Evolutionary conservation across 2,797 vertebrate genomes (phyloP).

Genomic region (Notamacropus eugenii): DNA sequence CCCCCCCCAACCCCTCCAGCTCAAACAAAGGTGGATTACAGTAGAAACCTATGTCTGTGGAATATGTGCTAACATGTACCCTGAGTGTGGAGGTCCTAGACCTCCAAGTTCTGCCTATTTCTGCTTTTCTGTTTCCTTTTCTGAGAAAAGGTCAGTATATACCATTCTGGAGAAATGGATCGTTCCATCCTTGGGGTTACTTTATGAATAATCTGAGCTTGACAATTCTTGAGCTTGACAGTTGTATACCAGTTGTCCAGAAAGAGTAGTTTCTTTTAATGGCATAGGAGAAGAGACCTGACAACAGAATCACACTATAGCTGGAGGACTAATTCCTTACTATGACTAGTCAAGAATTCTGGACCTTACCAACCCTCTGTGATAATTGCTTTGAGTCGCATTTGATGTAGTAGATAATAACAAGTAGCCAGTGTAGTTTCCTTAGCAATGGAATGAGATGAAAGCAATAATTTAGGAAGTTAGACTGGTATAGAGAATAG

Average conservation of each 20-base stretch:
- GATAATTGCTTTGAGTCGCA: background rate
- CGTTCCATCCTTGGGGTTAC: background rate
- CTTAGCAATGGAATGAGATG: background rate
- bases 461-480: background rate
- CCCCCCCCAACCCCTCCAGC: accelerated
- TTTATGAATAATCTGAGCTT: background rate
- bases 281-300: background rate
- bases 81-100: background rate
- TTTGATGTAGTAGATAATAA: background rate
- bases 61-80: background rate
- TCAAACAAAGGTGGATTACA: background rate
- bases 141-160: background rate
- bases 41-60: background rate
- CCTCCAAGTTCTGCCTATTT: background rate
- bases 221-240: background rate
- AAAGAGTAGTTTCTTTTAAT: background rate
- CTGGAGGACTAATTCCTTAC: background rate
- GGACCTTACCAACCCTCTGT: background rate
- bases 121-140: background rate
- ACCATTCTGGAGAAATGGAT: background rate
- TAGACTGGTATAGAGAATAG: background rate
- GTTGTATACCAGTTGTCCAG: background rate
- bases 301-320: background rate
- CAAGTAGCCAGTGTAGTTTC: background rate
- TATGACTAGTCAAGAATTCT: background rate